Percentiles rank a stretch among this genome's conserved stretches.
phyloP scores from a whole-genome alignment of 2,888 invertebrate genomes.

The Rotaria sp. region DNA sequence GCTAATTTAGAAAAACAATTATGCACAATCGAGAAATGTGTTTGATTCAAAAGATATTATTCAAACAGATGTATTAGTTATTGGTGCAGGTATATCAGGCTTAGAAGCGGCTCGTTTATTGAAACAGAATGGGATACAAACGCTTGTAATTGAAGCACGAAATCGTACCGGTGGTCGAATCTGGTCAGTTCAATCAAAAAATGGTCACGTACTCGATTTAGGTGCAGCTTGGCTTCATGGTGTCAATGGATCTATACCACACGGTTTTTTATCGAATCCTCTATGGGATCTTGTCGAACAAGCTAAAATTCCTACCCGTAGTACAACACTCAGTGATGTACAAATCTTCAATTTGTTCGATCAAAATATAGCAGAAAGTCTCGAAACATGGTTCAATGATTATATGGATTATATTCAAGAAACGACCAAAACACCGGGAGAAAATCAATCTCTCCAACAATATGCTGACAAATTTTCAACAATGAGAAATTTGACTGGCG shows the following conservation, averaged over 20 bases:
- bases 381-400: background rate
- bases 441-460: background rate
- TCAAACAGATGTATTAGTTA: conserved; percentile 5
- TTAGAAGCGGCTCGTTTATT: conserved; percentile 41
- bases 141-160: conserved; percentile 41
- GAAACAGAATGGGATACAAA: conserved; percentile 16
- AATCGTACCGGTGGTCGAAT: conserved; percentile 41
- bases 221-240: conserved; percentile 42
- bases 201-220: conserved; percentile 31
- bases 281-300: background rate
- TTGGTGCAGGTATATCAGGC: conserved; percentile 42
- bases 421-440: background rate
- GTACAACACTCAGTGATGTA: background rate
- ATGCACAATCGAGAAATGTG: too few relatives aligned
- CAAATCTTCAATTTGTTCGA: background rate
- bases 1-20: too few relatives aligned
- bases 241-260: background rate
- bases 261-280: background rate
- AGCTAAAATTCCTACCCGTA: background rate
- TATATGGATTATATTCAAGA: background rate
- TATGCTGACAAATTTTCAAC: background rate
- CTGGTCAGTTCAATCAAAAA: conserved; percentile 28
- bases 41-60: too few relatives aligned
- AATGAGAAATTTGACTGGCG: background rate
- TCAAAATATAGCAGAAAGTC: too few relatives aligned